A percentile compares a stretch with the other conserved stretches of the same genome.
These are phyloP conservation scores for Pterocles gutturalis DNA, from an alignment of 2,113 vertebrate genomes.

Conservation along the genomic window DNA sequence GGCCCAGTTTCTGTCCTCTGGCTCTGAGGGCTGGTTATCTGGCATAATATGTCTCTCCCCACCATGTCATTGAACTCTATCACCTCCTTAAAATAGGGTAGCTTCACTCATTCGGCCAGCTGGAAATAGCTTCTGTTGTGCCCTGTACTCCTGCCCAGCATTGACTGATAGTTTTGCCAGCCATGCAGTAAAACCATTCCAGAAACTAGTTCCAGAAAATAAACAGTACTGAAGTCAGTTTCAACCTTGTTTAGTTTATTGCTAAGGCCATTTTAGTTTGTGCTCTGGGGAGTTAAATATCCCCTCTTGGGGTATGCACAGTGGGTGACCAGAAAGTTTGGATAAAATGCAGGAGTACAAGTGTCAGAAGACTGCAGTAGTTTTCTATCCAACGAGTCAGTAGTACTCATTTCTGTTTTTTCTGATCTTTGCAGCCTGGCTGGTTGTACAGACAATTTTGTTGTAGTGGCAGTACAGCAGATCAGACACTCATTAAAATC, in stretches of 20 bases:
- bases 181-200: not conserved
- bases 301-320: accelerated
- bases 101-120: not conserved
- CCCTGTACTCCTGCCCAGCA: not conserved
- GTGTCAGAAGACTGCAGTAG: not conserved
- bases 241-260: not conserved
- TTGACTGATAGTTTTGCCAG: not conserved
- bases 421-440: not conserved
- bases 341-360: not conserved
- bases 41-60: not conserved
- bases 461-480: not conserved
- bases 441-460: not conserved
- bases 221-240: not conserved
- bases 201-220: not conserved
- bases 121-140: not conserved
- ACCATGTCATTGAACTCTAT: not conserved
- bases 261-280: accelerated
- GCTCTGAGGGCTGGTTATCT: not conserved
- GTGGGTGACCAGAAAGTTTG: not conserved
- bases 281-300: not conserved
- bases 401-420: not conserved
- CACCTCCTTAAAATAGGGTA: not conserved
- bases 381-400: not conserved
- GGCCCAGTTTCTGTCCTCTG: not conserved
- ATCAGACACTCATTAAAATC: not conserved